Evolutionary conservation across 2,888 invertebrate genomes (phyloP).

Genomic region (Noctua comes): DNA sequence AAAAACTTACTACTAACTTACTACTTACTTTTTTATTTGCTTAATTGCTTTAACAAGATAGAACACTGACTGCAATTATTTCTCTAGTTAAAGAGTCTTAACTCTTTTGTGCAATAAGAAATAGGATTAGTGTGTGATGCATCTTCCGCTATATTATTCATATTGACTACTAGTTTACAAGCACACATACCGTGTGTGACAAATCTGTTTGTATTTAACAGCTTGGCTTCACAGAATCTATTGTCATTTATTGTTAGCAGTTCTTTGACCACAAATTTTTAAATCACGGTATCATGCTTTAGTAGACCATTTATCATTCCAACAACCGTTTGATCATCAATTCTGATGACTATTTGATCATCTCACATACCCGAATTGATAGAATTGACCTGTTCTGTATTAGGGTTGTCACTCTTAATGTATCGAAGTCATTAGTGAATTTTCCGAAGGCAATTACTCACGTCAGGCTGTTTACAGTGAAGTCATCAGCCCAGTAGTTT

Average conservation of each 20-base stretch:
- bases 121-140: neutral
- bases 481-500: conserved; percentile 72
- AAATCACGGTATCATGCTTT: conserved; percentile 9
- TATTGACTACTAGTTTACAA: conserved; percentile 7
- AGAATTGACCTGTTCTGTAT: conserved; percentile 9
- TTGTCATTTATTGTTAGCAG: conserved; percentile 14
- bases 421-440: conserved; percentile 35
- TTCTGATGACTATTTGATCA: conserved; percentile 13
- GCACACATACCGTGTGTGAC: neutral
- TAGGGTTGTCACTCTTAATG: conserved; percentile 50
- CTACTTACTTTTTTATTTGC: neutral
- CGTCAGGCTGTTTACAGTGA: conserved; percentile 64
- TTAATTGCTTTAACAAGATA: neutral
- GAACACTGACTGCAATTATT: neutral
- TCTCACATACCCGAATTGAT: conserved; percentile 5
- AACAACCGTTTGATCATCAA: conserved; percentile 10
- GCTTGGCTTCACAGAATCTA: conserved; percentile 29
- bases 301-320: conserved; percentile 6
- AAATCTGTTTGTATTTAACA: conserved; percentile 17
- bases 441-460: conserved; percentile 39
- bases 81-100: neutral
- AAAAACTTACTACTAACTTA: too few species aligned
- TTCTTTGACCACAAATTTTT: conserved; percentile 37
- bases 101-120: neutral
- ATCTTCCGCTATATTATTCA: neutral